A percentile compares a stretch with the other conserved stretches of the same genome.
These are phyloP conservation scores for Hydroisotoma schaefferi DNA, from an alignment of 2,888 invertebrate genomes.

Conservation along the genomic window DNA sequence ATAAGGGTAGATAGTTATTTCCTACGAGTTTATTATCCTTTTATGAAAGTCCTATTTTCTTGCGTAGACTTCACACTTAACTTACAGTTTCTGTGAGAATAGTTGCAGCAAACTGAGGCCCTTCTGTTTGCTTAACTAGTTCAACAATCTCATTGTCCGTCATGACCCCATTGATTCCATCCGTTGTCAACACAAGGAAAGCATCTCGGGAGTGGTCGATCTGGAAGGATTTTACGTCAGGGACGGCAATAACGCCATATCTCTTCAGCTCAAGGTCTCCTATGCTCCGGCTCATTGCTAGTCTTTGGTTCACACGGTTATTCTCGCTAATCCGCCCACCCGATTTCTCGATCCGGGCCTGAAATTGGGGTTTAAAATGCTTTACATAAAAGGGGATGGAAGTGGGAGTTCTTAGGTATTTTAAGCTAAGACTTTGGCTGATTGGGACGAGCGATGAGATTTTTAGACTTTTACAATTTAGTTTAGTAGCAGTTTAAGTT, in stretches of 20 bases:
- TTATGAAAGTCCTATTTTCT: too few species aligned
- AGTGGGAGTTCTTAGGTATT: too few species aligned
- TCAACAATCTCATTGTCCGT: constrained; percentile 55
- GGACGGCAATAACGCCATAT: constrained; percentile 55
- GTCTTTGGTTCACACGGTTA: constrained; percentile 53
- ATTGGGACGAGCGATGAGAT: too few species aligned
- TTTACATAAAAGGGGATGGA: too few species aligned
- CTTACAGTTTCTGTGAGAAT: constrained; percentile 51
- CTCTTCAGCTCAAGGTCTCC: constrained; percentile 56
- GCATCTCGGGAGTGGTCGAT: constrained; percentile 55
- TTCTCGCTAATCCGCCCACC: constrained; percentile 54
- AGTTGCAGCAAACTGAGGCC: constrained; percentile 54
- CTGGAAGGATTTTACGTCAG: constrained; percentile 51
- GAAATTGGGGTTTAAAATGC: too few species aligned
- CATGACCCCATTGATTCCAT: constrained; percentile 56
- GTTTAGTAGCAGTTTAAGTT: too few species aligned
- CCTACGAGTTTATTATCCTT: too few species aligned
- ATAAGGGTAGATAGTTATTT: too few species aligned
- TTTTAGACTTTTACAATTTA: too few species aligned
- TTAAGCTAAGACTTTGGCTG: too few species aligned
- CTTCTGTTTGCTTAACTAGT: constrained; percentile 52
- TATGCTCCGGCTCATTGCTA: constrained; percentile 57
- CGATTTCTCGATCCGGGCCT: constrained; percentile 52
- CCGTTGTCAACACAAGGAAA: constrained; percentile 55
- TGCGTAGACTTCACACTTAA: too few species aligned